Base-by-base conservation (phyloP, 2,113 vertebrate genomes). In the Xenopus borealis region DNA sequence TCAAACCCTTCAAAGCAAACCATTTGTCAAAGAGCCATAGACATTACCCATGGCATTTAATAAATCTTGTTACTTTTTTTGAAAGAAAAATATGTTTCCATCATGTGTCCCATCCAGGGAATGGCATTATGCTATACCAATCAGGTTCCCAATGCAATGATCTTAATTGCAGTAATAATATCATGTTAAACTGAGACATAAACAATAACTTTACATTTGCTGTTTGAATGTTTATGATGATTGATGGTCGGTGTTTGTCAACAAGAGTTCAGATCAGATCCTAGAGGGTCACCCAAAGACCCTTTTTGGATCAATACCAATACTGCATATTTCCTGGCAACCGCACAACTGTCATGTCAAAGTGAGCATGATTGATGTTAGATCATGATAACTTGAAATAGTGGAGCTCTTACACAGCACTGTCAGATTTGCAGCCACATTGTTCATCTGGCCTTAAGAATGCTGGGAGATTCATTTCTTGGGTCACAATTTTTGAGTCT, bases 221-320 rank as follows among this genome's bases (percentile, higher is more conserved):
- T 7, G 57, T 69, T 64, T 55, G 23, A 59, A 45, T 69, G 18
- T 27, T 55, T 52, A 69, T 77, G 20, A 13, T 69, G 73, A 76
- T 30, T 64, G 74, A 70, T 66, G 55, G 30, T 52, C 57, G 14
- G 17, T 55, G 40, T 57, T 69, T 70, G 66, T 57, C 59, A 23
- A 40, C 66, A 27, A 16, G 45, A 64, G 33, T 64, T 70, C 23
- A 64, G 27, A 45, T 70, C 14, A 64, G 45, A 63, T 57, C 47
- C 67, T 63, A 46, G 18, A 57, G 47, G 44, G 74, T 57, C n/a
- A 33, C 16, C 61, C 2, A 18, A 62, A 62, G 57, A 45, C 59
- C 65, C 27, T 67, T 27, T 47, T 47, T 47, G 44, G 61, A 77
- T 70, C 66, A 64, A 77, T 77, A 77, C 23, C 7, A 17, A 53